Evolutionary conservation across 2,888 invertebrate genomes (phyloP).

Genomic region (Ormia ochracea): DNA sequence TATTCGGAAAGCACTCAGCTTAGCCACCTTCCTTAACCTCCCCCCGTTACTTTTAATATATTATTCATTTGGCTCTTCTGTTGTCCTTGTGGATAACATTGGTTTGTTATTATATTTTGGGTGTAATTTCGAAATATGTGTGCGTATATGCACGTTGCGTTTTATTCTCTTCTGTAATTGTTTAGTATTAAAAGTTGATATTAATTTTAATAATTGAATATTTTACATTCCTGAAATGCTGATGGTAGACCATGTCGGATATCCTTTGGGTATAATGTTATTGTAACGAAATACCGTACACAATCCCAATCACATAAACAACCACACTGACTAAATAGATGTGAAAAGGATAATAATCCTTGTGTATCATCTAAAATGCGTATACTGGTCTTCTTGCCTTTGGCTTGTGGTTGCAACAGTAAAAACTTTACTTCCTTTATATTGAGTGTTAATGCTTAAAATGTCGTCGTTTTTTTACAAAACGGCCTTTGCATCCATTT

Average conservation of each 20-base stretch:
- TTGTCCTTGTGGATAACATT: background rate
- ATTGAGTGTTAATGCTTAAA: background rate
- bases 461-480: no score
- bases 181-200: constrained; percentile 58
- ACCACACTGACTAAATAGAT: background rate
- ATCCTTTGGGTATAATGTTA: constrained; percentile 53
- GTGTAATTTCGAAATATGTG: background rate
- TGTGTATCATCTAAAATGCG: constrained; percentile 16
- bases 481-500: background rate
- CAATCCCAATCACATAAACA: background rate
- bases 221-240: constrained; percentile 57
- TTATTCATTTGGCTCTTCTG: constrained; percentile 15
- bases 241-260: constrained; percentile 58
- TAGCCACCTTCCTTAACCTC: background rate
- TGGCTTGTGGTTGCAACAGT: constrained; percentile 10
- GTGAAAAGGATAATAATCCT: constrained; percentile 41
- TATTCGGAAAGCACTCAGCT: background rate
- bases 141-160: background rate
- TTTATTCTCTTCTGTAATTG: constrained; percentile 52
- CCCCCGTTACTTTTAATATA: constrained; percentile 11
- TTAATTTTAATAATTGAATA: constrained; percentile 63
- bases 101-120: constrained; percentile 5
- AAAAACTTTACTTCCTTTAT: background rate
- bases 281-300: constrained; percentile 17
- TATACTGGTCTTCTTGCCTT: background rate